Evolutionary conservation across 2,888 invertebrate genomes (phyloP), one percentile per base, ranked within the genome.

Genomic region (Zeuzera pyrina): DNA sequence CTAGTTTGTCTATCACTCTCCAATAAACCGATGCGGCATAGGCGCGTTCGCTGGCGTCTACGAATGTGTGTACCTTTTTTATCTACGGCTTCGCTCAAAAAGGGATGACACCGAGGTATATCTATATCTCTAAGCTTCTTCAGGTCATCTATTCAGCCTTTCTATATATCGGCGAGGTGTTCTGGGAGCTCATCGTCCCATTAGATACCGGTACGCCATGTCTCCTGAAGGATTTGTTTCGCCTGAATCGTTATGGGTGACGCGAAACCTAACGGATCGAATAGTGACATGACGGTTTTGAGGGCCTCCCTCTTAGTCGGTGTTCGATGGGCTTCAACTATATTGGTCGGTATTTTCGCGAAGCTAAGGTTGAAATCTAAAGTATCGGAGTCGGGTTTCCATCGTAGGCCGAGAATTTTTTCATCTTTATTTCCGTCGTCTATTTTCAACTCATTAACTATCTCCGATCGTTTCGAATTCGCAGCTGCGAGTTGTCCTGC

Each of bases 1-100:
- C 41, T 21, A 41, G 30, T 2, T 23, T 3, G 8, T 29, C 15
- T 11, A 27, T 15, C 2, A 42, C 12, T 8, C 45, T 34, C 29
- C 44, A 40, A 29, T 50, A 52, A 0, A 35, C 37, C n/a, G 43
- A 42, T 7, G 45, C 35, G 3, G 42, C 38, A 36, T 41, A 43
- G 4, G 49, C 46, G 12, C 37, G 15, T 24, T 43, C 38, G 29
- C 52, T 44, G 5, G 48, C 48, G 27, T 52, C 51, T 22, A 47
- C 38, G 24, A 51, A 54, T n/a, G n/a, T n/a, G n/a, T n/a, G n/a
- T n/a, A 33, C 8, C 26, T 36, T 25, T 12, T 3, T 3, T 12
- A 4, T 25, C 25, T n/a, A 6, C 11, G n/a, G 3, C 11, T 3
- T 7, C 25, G 25, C 11, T 7, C 7, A 12, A 13, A 8, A 12